phyloP scores from a whole-genome alignment of 2,113 vertebrate species.

The Rhinoptilus africanus region DNA sequence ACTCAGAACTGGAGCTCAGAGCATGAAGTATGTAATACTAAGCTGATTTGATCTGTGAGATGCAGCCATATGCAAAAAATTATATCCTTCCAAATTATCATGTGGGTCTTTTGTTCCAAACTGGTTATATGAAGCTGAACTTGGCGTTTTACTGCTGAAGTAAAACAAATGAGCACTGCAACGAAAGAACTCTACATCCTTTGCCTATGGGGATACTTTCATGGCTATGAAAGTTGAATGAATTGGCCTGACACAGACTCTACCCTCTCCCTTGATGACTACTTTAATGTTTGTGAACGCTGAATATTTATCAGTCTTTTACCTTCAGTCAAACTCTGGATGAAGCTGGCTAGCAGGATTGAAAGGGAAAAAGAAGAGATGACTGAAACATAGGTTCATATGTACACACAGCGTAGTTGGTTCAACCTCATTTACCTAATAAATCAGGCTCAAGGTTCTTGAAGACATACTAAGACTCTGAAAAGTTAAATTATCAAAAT shows the following conservation, averaged over 20 bases:
- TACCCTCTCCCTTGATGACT: background rate
- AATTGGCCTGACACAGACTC: background rate
- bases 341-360: background rate
- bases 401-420: background rate
- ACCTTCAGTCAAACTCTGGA: background rate
- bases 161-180: background rate
- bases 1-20: background rate
- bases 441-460: background rate
- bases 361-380: background rate
- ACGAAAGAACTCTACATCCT: background rate
- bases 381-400: background rate
- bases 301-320: background rate
- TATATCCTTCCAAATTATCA: background rate
- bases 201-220: background rate
- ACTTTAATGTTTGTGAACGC: background rate
- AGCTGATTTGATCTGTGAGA: background rate
- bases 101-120: background rate
- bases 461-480: background rate
- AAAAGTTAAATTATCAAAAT: background rate
- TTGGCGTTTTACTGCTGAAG: background rate
- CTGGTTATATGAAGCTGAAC: background rate
- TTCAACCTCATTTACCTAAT: background rate
- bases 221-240: background rate
- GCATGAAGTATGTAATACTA: background rate
- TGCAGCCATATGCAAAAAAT: background rate